Conservation (phyloP, 2,888 invertebrate species). For the Panzeria rudis region DNA sequence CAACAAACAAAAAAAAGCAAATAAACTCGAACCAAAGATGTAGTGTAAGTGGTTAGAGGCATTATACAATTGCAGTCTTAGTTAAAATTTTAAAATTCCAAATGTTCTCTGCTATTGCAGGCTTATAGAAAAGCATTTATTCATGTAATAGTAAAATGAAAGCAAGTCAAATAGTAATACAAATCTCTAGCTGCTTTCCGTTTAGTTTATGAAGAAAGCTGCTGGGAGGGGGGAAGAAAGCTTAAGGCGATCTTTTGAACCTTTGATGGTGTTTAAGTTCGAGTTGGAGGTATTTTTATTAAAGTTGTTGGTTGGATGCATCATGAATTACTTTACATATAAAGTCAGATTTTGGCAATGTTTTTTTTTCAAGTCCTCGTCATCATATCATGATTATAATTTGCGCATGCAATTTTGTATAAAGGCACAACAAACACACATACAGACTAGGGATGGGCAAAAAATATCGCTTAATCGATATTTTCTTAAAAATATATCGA, state of each 20-base stretch:
- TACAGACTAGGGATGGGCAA: background rate
- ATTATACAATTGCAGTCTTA: constrained; percentile 69
- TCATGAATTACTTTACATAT: constrained; percentile 29
- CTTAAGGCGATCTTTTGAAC: constrained; percentile 72
- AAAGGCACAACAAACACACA: constrained; percentile 17
- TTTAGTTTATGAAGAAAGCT: background rate
- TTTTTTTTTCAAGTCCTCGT: constrained; percentile 23
- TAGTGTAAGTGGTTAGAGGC: constrained; percentile 65
- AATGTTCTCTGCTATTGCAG: constrained; percentile 21
- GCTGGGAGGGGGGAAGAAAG: constrained; percentile 56
- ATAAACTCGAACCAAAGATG: constrained; percentile 48
- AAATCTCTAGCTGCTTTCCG: constrained; percentile 53
- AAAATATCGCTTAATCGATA: no score
- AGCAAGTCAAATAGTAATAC: constrained; percentile 44
- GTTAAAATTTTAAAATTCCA: constrained; percentile 57
- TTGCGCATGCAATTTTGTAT: constrained; percentile 43
- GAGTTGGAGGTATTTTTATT: constrained; percentile 57
- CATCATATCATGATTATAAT: constrained; percentile 68
- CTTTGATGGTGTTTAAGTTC: constrained; percentile 63
- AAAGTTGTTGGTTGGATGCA: constrained; percentile 32
- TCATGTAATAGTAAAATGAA: constrained; percentile 45
- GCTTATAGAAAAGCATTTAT: constrained; percentile 55
- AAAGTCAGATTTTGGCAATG: constrained; percentile 31
- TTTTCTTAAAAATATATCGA: no score
- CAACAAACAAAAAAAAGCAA: background rate